These are phyloP conservation scores for Sciurus vulgaris DNA, from an alignment of 2,797 vertebrate genomes.

Conservation along the genomic window DNA sequence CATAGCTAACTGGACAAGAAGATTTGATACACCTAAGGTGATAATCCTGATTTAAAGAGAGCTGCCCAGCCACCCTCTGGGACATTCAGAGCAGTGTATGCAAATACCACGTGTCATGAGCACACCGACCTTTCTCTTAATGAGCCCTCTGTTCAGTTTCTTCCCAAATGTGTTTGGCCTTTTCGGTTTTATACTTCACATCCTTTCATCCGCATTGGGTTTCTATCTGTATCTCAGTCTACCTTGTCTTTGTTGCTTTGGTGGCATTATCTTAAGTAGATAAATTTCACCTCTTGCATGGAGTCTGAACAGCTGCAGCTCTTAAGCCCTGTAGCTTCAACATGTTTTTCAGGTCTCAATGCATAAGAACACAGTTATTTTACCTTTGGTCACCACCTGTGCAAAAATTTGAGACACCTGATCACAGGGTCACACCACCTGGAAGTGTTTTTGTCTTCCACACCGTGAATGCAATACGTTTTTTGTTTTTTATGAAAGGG, in stretches of 20 bases:
- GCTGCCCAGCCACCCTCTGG: background rate
- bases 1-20: background rate
- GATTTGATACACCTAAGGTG: background rate
- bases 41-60: background rate
- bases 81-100: background rate
- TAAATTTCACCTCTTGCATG: background rate
- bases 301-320: background rate
- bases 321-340: background rate
- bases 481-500: background rate
- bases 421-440: background rate
- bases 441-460: conserved; percentile 27
- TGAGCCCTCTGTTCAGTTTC: background rate
- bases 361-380: background rate
- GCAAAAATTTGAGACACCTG: background rate
- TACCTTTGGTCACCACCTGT: background rate
- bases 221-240: background rate
- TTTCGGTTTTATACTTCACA: background rate
- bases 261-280: background rate
- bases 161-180: background rate
- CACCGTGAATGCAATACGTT: background rate
- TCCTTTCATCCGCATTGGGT: background rate
- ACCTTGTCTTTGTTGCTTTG: background rate
- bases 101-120: background rate
- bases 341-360: background rate
- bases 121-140: background rate